Percentiles rank a stretch among this genome's conserved stretches.
These are phyloP conservation scores for Coregonus ussuriensis DNA, from an alignment of 2,797 vertebrate genomes.

Conservation along the genomic window DNA sequence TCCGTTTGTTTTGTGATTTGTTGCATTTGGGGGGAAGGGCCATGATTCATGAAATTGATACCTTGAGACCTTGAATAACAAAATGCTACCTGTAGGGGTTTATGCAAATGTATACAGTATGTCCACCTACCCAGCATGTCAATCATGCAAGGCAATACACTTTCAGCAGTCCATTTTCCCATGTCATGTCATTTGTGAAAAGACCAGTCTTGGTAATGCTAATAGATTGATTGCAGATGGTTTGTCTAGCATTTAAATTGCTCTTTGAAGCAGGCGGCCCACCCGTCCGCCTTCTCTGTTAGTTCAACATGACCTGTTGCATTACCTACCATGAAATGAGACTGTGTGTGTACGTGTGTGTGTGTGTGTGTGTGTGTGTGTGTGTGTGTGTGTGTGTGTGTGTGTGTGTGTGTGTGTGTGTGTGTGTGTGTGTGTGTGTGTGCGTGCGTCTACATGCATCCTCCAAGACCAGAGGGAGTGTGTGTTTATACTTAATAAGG, in stretches of 20 bases:
- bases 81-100: not conserved
- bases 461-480: not conserved
- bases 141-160: not conserved
- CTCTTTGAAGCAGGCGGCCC: not conserved
- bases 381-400: conserved; percentile 9
- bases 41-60: not conserved
- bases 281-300: not conserved
- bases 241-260: not conserved
- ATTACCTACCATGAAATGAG: not conserved
- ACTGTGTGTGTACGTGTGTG: no score
- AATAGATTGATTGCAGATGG: not conserved
- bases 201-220: not conserved
- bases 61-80: not conserved
- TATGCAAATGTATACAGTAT: not conserved
- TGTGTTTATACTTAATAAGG: conserved; percentile 17
- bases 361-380: not conserved
- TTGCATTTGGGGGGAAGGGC: no score
- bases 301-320: not conserved
- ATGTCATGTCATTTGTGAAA: not conserved
- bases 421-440: not conserved
- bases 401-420: conserved; percentile 7
- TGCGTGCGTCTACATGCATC: not conserved
- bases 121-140: not conserved
- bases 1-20: not conserved
- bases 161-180: conserved; percentile 3